Evolutionary conservation across 2,888 invertebrate genomes (phyloP), one percentile per base, ranked within the genome.

Genomic region (Andrena marginata): DNA sequence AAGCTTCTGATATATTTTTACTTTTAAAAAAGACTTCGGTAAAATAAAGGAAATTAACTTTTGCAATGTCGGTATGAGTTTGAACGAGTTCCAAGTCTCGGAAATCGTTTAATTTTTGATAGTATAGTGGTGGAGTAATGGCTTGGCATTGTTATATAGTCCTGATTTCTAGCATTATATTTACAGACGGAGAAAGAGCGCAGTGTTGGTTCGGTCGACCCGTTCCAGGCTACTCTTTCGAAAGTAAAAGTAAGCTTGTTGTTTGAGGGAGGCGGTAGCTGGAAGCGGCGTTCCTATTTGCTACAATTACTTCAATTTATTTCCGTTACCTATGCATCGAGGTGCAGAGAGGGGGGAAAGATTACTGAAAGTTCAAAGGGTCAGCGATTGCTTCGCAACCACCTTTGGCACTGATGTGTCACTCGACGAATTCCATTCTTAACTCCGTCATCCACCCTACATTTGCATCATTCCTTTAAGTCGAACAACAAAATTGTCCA

Each of bases 181-280:
- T 54, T 72, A 54, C 29, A 31, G 63, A 54, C 64, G 72, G 62
- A 65, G 80, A 71, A 64, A 68, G 72, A 75, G 51, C n/a, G 8
- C 29, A 33, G 65, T 56, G 26, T 51, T 23, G 62, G 59, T 31
- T n/a, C 29, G 73, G 77, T 73, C 76, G 26, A 67, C 59, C 29
- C 42, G 73, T 70, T 35, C 63, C 60, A 71, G 71, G 68, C 48
- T 33, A 59, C 51, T 71, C 33, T 67, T 81, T 76, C 82, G 82
- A 82, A 82, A 82, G 82, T 82, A 82, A 82, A 75, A 82, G 80
- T 73, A 33, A 51, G 68, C 49, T 74, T 62, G 63, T 74, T 70
- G 63, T 71, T 75, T 23, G 54, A 69, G 59, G 68, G 68, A 70
- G 70, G 59, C 69, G 20, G 75, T 59, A 68, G 68, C 68, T 62